phyloP scores from a whole-genome alignment of 2,888 invertebrate species.

The Papilio elwesi region DNA sequence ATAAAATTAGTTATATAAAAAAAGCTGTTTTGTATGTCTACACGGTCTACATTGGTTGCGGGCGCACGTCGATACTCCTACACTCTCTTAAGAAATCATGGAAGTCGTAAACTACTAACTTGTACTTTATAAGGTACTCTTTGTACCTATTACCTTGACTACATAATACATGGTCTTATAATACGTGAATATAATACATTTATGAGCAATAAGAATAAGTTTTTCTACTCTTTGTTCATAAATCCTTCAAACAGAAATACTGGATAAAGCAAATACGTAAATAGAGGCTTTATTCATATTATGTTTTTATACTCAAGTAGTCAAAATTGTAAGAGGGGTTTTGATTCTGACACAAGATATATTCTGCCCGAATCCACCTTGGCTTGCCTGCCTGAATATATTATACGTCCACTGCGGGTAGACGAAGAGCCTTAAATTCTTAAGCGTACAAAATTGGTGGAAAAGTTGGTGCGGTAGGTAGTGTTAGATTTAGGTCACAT shows the following conservation, averaged over 20 bases:
- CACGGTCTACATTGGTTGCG: no score
- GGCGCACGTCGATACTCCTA: no score
- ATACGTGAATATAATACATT: no score
- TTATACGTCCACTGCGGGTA: conserved; percentile 24
- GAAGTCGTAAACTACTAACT: no score
- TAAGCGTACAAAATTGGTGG: conserved; percentile 30
- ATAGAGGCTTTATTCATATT: neutral
- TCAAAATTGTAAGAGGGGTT: conserved; percentile 27
- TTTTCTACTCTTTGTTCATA: neutral
- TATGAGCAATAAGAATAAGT: no score
- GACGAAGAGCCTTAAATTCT: conserved; percentile 32
- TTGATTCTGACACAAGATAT: conserved; percentile 26
- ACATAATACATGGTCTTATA: no score
- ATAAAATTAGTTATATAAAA: no score
- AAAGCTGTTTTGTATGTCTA: no score
- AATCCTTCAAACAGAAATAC: neutral
- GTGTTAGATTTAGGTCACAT: conserved; percentile 31
- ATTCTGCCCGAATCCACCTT: conserved; percentile 26
- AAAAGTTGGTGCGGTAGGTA: conserved; percentile 17
- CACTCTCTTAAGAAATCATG: no score
- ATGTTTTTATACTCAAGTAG: neutral
- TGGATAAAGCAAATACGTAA: neutral
- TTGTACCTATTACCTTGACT: no score
- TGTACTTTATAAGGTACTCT: no score
- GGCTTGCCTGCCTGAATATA: conserved; percentile 30